phyloP scores from a whole-genome alignment of 1,140 invertebrate genomes.

The Ditylenchus dipsaci region DNA sequence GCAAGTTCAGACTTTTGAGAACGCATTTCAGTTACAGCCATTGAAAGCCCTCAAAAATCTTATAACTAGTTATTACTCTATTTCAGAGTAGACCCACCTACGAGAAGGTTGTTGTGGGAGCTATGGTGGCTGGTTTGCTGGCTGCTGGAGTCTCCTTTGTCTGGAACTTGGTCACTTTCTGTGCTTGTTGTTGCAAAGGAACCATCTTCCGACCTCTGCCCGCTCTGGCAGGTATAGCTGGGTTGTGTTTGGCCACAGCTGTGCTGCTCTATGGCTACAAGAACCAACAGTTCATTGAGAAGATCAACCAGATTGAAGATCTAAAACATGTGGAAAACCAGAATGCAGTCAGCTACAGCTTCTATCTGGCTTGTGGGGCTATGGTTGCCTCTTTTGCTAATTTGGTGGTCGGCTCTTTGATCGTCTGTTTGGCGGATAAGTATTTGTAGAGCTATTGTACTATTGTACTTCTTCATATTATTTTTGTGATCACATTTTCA shows the following conservation, averaged over 20 bases:
- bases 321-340: slow-evolving; percentile 20
- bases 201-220: slow-evolving; percentile 39
- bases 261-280: slow-evolving; percentile 8
- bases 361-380: slow-evolving; percentile 36
- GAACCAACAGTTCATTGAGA: not conserved
- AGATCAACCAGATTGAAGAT: not conserved
- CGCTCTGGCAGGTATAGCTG: slow-evolving; percentile 22
- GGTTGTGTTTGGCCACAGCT: slow-evolving; percentile 26
- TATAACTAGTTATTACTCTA: slow-evolving; percentile 8
- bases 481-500: no score
- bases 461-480: no score
- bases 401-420: slow-evolving; percentile 32
- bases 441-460: slow-evolving; percentile 20
- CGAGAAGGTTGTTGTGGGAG: slow-evolving; percentile 38
- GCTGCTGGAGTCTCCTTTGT: slow-evolving; percentile 32
- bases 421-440: slow-evolving; percentile 37
- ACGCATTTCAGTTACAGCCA: no score
- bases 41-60: not conserved
- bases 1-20: no score
- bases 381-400: slow-evolving; percentile 20
- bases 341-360: slow-evolving; percentile 38
- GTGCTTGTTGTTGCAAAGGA: slow-evolving; percentile 34
- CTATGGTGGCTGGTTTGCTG: slow-evolving; percentile 23
- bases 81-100: slow-evolving; percentile 42
- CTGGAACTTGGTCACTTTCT: slow-evolving; percentile 44